Percentiles rank a stretch among this genome's conserved stretches.
Conservation (phyloP, 2,888 invertebrate genomes). For the Trachelus tabidus region DNA sequence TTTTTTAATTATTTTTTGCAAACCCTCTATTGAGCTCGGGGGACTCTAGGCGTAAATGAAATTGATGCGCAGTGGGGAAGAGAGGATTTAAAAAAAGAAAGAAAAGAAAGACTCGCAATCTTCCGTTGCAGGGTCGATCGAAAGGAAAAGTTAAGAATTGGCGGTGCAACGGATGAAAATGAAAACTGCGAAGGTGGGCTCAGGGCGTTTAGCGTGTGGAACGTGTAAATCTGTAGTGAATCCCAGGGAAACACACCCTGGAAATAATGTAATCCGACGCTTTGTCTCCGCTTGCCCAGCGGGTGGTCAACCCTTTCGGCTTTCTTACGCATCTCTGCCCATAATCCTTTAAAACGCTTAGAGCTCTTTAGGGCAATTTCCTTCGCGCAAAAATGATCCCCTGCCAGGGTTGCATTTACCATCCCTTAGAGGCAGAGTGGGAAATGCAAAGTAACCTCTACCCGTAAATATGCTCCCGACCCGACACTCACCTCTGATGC, state of each 20-base stretch:
- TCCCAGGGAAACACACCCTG: constrained; percentile 17
- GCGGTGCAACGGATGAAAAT: too few species aligned
- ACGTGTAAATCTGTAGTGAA: not conserved
- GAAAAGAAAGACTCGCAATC: too few species aligned
- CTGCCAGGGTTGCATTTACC: constrained; percentile 21
- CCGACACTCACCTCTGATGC: too few species aligned
- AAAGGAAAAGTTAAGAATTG: too few species aligned
- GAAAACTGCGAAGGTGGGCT: too few species aligned
- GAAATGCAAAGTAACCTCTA: constrained; percentile 8
- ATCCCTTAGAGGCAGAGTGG: constrained; percentile 3
- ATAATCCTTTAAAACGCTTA: constrained; percentile 66
- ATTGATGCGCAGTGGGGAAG: too few species aligned
- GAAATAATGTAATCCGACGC: constrained; percentile 45
- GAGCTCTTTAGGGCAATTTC: constrained; percentile 61
- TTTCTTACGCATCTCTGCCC: constrained; percentile 62
- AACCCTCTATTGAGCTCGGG: too few species aligned
- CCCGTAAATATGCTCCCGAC: too few species aligned
- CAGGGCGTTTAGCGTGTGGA: not conserved
- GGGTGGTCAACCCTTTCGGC: constrained; percentile 65
- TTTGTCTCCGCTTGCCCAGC: constrained; percentile 54
- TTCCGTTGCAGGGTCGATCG: too few species aligned
- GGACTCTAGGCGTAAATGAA: too few species aligned
- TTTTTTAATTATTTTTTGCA: too few species aligned
- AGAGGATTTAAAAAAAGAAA: too few species aligned
- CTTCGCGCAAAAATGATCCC: constrained; percentile 22